Evolutionary conservation across 92 coral and sea anemone genomes (phyloP), one percentile per base, ranked within the genome.

Genomic region (Epizoanthus stellaris): DNA sequence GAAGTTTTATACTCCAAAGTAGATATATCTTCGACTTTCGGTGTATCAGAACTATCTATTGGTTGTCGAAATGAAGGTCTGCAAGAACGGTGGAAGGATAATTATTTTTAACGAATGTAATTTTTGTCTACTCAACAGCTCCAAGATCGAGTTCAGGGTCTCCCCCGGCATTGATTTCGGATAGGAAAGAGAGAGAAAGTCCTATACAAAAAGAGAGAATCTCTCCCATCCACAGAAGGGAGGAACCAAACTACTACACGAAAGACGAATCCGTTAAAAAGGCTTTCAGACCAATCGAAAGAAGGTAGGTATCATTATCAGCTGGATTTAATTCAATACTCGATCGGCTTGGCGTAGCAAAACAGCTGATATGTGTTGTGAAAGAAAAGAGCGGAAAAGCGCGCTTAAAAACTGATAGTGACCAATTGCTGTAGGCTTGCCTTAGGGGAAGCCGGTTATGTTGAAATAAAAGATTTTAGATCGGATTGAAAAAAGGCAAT

Each of bases 251-350:
- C 57, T 36, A 39, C 25, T 63, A 62, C 71, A 19, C 79, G 56
- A 81, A 61, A 75, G 75, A 63, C 70, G 77, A 73, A 3, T 79
- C 83, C 54, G 87, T 84, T 67, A 75, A 64, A 69, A 53, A 69
- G 42, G 59, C 61, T 63, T 89, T 80, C 89, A 80, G 67, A n/a
- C 80, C 92, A 13, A 69, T 80, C 45, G 77, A 59, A 23, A 65
- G 75, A 85, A 89, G 92, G 92, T 89, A 81, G 81, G 74, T 45
- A 14, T 7, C 30, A 64, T 77, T 54, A 17, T 72, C 59, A 43
- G 59, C 25, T 72, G 77, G 59, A 10, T 72, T 49, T 72, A 72
- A 19, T 72, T 43, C 21, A 72, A 45, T 45, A 15, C 57, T 7
- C 52, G 74, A n/a, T 72, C 23, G 5, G 36, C 34, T 19, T 54